Evolutionary conservation across 2,888 invertebrate genomes (phyloP), one percentile per base, ranked within the genome.

Genomic region (Emmelina monodactyla): DNA sequence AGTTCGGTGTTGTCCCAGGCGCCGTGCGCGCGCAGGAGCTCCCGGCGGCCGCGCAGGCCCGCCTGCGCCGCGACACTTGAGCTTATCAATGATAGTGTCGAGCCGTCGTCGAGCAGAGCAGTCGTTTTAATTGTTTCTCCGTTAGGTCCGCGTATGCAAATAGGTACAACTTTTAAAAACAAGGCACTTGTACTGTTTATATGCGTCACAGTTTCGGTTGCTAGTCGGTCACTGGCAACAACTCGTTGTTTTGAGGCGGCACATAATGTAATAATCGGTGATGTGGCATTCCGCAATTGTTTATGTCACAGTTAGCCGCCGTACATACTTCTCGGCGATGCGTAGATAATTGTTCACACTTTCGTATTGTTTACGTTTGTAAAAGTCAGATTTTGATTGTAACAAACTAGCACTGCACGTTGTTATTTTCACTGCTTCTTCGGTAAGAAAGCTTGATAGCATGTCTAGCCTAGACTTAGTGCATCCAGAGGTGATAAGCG

Each of bases 231-330:
- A 4, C 13, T 19, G 10, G 4, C 11, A 4, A 28, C 3, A n/a
- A 28, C 28, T 11, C 11, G 11, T 11, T 28, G 10, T 28, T 28
- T 11, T 6, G 11, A 11, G 22, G 12, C 10, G 9, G 22, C n/a
- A 15, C 15, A 13, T 22, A 38, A 29, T 40, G 42, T n/a, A 43
- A 29, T 15, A 43, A 13, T 1, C 14, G 25, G 13, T 43, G 42
- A 30, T 43, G 40, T 7, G 38, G 12, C 7, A 10, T 13, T 1
- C 38, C 37, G 14, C 43, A 41, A 9, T 31, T 30, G n/a, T 46
- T 43, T 7, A 13, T 34, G 12, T 48, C 44, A 16, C 48, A 50
- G 1, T 10, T 39, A 2, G 45, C 39, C 4, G 48, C 48, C 0
- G 45, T 15, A 14, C 49, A 49, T 1, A 33, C 37, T 3, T 42